Conservation (phyloP, 2,113 vertebrate genomes). For the Malaclemys terrapin region DNA sequence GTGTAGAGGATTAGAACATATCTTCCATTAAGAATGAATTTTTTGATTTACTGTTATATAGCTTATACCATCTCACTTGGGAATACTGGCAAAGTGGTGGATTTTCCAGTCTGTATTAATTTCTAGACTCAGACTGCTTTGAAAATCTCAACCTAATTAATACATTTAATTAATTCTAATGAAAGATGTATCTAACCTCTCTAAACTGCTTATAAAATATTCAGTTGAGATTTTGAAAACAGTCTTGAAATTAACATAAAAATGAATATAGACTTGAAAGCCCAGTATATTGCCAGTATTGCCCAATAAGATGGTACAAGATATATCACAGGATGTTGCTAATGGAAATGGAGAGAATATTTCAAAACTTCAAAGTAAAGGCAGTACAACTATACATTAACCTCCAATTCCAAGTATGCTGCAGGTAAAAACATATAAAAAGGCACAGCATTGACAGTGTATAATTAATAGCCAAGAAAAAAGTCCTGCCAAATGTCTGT, state of each 20-base stretch:
- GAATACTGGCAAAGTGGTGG: not conserved
- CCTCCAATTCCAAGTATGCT: rapidly evolving
- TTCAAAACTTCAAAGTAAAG: not conserved
- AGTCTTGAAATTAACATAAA: not conserved
- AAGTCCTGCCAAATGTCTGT: not conserved
- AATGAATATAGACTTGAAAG: not conserved
- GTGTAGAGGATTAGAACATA: not conserved
- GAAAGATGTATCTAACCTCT: not conserved
- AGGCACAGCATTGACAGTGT: not conserved
- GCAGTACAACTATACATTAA: not conserved
- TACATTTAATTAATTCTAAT: not conserved
- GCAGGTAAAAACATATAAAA: not conserved
- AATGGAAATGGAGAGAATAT: not conserved
- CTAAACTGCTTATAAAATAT: not conserved
- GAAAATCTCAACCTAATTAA: not conserved
- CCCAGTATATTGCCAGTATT: not conserved
- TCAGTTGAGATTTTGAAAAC: not conserved
- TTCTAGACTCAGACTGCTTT: not conserved
- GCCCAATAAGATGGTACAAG: no score
- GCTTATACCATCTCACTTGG: not conserved
- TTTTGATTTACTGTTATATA: not conserved
- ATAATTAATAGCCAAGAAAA: not conserved
- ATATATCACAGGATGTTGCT: not conserved
- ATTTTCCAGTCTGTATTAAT: not conserved
- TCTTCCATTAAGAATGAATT: not conserved